phyloP scores from a whole-genome alignment of 2,113 vertebrate genomes.

The Caracal caracal region DNA sequence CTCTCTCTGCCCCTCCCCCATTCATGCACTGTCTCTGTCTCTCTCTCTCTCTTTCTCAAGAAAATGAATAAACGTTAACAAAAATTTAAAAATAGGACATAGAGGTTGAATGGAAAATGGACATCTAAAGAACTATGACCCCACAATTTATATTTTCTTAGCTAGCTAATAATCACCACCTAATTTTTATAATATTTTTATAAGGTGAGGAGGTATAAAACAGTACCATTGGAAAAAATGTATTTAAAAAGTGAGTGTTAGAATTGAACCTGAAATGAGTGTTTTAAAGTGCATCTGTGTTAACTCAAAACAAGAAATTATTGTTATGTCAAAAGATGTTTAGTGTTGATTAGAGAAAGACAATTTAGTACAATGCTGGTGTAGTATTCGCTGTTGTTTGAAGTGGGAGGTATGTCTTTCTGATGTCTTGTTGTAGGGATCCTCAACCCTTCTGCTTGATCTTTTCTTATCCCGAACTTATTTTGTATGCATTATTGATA shows the following conservation, averaged over 20 bases:
- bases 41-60: too few species aligned
- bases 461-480: neutral
- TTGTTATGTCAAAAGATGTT: neutral
- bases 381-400: neutral
- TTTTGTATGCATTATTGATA: slow-evolving; percentile 11
- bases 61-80: too few species aligned
- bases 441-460: slow-evolving; percentile 9
- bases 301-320: neutral
- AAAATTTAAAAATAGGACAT: slow-evolving; percentile 32
- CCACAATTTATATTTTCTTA: slow-evolving; percentile 33
- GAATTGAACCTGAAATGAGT: slow-evolving; percentile 15
- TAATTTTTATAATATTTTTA: slow-evolving; percentile 41
- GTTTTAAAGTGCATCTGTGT: slow-evolving; percentile 10
- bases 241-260: slow-evolving; percentile 45
- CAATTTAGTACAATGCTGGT: neutral
- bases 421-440: neutral
- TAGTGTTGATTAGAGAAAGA: slow-evolving; percentile 26
- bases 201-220: neutral
- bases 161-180: slow-evolving; percentile 24
- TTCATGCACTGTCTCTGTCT: too few species aligned
- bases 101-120: neutral
- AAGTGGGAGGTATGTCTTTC: neutral
- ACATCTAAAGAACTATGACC: slow-evolving; percentile 13
- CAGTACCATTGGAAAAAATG: neutral
- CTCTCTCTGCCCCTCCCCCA: too few species aligned